These are phyloP conservation scores for Incurvaria masculella DNA, from an alignment of 2,888 invertebrate genomes.

Conservation along the genomic window DNA sequence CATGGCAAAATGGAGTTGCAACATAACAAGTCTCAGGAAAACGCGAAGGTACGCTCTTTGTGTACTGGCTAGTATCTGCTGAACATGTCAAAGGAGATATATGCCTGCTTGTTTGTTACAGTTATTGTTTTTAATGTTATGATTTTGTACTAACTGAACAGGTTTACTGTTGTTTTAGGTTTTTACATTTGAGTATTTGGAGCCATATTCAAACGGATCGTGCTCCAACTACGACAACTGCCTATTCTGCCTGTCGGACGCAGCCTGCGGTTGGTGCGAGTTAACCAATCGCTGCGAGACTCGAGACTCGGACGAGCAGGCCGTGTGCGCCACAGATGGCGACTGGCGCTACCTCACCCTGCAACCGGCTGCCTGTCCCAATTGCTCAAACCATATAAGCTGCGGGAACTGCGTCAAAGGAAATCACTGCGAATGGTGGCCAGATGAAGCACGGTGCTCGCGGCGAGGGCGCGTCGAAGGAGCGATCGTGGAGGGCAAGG, in stretches of 20 bases:
- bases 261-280: slow-evolving; percentile 91
- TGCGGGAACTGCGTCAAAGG: slow-evolving; percentile 83
- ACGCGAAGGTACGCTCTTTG: slow-evolving; percentile 56
- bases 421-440: slow-evolving; percentile 88
- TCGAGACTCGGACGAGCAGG: slow-evolving; percentile 64
- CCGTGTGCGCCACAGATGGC: slow-evolving; percentile 52
- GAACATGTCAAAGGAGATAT: not conserved
- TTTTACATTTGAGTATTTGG: slow-evolving; percentile 85
- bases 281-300: slow-evolving; percentile 67
- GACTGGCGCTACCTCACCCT: slow-evolving; percentile 80
- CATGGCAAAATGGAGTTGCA: slow-evolving; percentile 81
- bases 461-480: slow-evolving; percentile 71
- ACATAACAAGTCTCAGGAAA: slow-evolving; percentile 70
- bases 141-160: too few species aligned
- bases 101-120: too few species aligned
- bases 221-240: slow-evolving; percentile 81
- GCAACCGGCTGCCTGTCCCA: slow-evolving; percentile 78
- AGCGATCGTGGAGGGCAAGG: slow-evolving; percentile 58
- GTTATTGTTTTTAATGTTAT: too few species aligned
- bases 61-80: not conserved
- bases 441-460: slow-evolving; percentile 82
- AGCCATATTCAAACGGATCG: slow-evolving; percentile 80
- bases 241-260: slow-evolving; percentile 82
- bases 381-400: slow-evolving; percentile 86
- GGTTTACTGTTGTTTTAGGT: too few species aligned